phyloP scores from a whole-genome alignment of 2,113 vertebrate species.

The Microcebus lehilahytsara region DNA sequence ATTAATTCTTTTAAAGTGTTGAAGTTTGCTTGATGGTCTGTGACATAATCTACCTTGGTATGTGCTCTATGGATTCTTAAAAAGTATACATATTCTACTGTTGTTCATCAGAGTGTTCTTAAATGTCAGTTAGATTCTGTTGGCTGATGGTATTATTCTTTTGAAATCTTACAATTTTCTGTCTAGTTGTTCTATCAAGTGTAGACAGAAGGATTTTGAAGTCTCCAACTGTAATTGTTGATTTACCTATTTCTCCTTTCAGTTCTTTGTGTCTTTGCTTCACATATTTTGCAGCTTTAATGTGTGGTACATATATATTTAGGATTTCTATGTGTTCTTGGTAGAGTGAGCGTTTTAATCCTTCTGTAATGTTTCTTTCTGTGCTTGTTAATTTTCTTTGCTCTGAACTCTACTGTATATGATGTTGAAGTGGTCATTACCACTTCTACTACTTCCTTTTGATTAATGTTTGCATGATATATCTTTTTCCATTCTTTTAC shows the following conservation, averaged over 20 bases:
- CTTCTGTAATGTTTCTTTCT: not conserved
- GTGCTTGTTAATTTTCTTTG: not conserved
- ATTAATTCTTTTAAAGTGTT: not conserved
- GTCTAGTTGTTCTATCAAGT: not conserved
- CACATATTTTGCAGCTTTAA: not conserved
- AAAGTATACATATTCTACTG: not conserved
- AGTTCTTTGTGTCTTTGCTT: not conserved
- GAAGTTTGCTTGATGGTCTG: not conserved
- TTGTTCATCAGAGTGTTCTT: not conserved
- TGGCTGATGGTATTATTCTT: not conserved
- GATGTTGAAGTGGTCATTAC: not conserved
- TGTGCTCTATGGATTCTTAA: not conserved
- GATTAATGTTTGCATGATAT: not conserved
- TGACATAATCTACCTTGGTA: not conserved
- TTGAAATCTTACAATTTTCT: not conserved
- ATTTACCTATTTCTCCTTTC: not conserved
- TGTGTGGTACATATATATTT: not conserved
- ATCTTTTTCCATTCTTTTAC: not conserved
- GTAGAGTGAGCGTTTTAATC: not conserved
- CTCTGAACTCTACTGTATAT: not conserved
- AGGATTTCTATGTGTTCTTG: not conserved
- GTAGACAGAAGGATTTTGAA: not conserved
- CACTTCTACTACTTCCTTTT: not conserved
- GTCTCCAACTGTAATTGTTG: not conserved
- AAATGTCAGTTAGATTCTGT: not conserved